Base-by-base conservation (phyloP, 2,888 invertebrate genomes). In the Dioctria rufipes region DNA sequence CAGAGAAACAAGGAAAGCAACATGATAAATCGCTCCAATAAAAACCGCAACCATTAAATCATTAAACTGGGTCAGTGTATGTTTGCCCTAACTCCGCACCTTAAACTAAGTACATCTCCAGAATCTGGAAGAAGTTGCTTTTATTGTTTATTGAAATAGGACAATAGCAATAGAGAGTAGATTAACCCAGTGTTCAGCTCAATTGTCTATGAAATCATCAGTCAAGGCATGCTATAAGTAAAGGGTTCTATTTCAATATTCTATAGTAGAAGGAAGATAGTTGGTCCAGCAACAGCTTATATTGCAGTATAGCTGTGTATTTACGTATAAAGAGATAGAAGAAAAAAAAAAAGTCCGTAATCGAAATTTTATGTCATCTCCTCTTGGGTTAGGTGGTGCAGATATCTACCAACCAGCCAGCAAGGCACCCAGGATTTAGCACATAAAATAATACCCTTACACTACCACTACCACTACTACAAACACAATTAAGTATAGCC, bases 301-400 rank as follows among this genome's bases (percentile, higher is more conserved):
- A 8, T 54, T 25, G 25, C 25, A 25, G 25, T 25, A 25, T 25
- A 25, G 25, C 25, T 25, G 25, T 25, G 25, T 25, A 25, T 25
- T 25, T 0, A 25, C 25, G 25, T 25, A 25, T 25, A 25, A 25
- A 25, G 25, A 25, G 25, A 25, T 25, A 25, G 25, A 25, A 54
- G 6, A 1, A 8, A 73, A 54, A 58, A n/a, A 73, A 73, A 58
- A 42, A 42, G 43, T 54, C 58, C 40, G 58, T 73, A 73, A 73
- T 73, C 73, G 73, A 73, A 73, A 73, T 73, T 73, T 73, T 73
- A 73, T 73, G 73, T 73, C 73, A 73, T 73, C 73, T 58, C 58
- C 1, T 25, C 58, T 60, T 13, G 60, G 73, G 60, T 73, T 60
- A 58, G 73, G 60, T 13, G 58, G 39, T 51, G 42, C 42, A 73